Evolutionary conservation across 35 echinoderm and acorn worm genomes (phyloP), one percentile per base, ranked within the genome.

Genomic region (Patiria miniata): DNA sequence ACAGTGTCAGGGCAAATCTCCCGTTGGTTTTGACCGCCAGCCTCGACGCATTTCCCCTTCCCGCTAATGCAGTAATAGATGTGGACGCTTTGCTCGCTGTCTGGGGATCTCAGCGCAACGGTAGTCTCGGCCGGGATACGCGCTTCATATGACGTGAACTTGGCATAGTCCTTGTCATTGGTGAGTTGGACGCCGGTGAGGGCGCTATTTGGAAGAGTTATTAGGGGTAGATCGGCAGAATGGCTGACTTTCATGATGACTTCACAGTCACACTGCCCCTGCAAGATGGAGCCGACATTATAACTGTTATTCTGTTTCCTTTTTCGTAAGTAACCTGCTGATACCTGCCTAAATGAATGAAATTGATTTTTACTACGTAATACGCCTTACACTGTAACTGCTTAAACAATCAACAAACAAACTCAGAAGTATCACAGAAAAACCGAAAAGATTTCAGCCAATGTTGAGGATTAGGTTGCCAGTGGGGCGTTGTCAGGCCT

Each of bases 31-130:
- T 0, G 10, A 30, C 2, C 61, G 18, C 61, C 61, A 69, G 23
- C 1, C 34, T 69, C 23, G 12, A 1, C 61, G 5, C 5, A 32
- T 29, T 21, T 69, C 14, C 61, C 61, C 14, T 69, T 69, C 14
- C 61, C 61, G 29, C 61, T 69, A 9, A 69, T 69, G 26, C 61
- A 69, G 61, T 69, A 69, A 30, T 69, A 69, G 61, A 69, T 23
- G 61, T 69, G 61, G 61, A 69, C 23, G 26, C 61, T 69, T 26
- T 69, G 21, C 61, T 26, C 34, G 8, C 34, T 34, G 2, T 69
- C 29, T 5, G 61, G 61, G 18, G 61, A 69, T 69, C 29, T 69
- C 14, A 69, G 34, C 1, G 61, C 19, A 69, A 69, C 61, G 23
- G 14, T 34, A 7, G 61, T 12, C 23, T 69, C 29, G 23, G 61